These are phyloP conservation scores for Meteorus colon DNA, from an alignment of 2,888 invertebrate genomes.

Conservation along the genomic window DNA sequence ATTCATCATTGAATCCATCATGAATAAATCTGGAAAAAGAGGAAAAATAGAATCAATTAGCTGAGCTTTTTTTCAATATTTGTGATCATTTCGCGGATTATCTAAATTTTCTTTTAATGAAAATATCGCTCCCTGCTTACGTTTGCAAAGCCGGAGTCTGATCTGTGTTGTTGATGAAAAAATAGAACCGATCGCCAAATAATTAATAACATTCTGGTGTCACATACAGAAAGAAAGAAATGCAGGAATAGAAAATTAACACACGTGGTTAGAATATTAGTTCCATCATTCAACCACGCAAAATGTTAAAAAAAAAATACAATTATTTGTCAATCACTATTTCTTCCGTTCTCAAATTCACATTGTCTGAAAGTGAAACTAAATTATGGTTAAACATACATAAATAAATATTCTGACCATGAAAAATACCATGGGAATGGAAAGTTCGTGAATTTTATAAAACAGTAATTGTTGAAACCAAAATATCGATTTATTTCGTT, in stretches of 20 bases:
- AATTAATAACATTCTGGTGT: background rate
- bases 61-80: background rate
- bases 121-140: no score
- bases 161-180: background rate
- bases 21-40: slow-evolving; percentile 58
- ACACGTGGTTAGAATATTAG: background rate
- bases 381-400: no score
- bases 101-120: background rate
- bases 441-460: no score
- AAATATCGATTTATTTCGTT: no score
- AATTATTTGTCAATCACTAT: background rate
- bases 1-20: slow-evolving; percentile 55
- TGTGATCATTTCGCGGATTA: background rate
- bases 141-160: background rate
- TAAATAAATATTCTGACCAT: no score
- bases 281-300: background rate
- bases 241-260: background rate
- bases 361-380: no score
- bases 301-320: slow-evolving; percentile 32
- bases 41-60: slow-evolving; percentile 45
- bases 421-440: no score
- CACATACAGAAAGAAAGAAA: background rate
- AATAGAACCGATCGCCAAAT: background rate
- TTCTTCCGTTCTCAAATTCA: slow-evolving; percentile 1
- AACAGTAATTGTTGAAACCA: no score